A percentile compares a stretch with the other conserved stretches of the same genome.
These are phyloP conservation scores for Symphodus melops DNA, from an alignment of 2,113 vertebrate species.

Conservation along the genomic window DNA sequence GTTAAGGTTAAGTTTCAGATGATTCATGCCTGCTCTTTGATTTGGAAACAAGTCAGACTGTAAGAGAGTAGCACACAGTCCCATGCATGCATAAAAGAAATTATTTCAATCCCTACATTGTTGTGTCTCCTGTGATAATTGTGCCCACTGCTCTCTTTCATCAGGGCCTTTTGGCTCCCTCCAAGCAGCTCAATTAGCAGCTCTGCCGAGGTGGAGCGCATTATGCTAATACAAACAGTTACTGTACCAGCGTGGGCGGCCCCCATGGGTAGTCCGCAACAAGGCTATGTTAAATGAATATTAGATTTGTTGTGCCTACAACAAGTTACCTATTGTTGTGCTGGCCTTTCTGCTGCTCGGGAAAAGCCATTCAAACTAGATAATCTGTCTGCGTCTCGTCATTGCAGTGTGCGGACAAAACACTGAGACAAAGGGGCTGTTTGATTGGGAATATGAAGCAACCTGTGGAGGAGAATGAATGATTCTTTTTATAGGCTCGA, in stretches of 20 bases:
- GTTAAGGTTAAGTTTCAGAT: too few relatives aligned
- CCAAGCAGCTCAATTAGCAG: slow-evolving; percentile 73
- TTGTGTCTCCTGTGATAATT: slow-evolving; percentile 69
- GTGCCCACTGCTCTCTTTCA: slow-evolving; percentile 60
- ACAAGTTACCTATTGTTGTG: slow-evolving; percentile 83
- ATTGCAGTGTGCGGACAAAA: slow-evolving; percentile 63
- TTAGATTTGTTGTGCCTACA: slow-evolving; percentile 78
- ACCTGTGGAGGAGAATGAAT: slow-evolving; percentile 64
- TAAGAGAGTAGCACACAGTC: slow-evolving; percentile 23
- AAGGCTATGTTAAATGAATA: slow-evolving; percentile 75
- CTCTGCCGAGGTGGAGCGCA: slow-evolving; percentile 59
- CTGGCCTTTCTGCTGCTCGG: slow-evolving; percentile 72
- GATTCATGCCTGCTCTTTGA: slow-evolving; percentile 8
- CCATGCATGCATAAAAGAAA: slow-evolving; percentile 55
- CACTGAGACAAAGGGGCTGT: slow-evolving; percentile 76
- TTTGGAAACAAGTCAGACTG: slow-evolving; percentile 39
- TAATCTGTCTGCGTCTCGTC: slow-evolving; percentile 80
- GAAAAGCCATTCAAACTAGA: slow-evolving; percentile 82
- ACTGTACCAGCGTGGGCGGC: slow-evolving; percentile 71
- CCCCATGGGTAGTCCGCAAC: slow-evolving; percentile 52
- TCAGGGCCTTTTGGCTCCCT: slow-evolving; percentile 56
- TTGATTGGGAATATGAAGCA: slow-evolving; percentile 80
- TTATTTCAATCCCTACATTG: slow-evolving; percentile 78
- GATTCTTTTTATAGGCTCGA: slow-evolving; percentile 56
- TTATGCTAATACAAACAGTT: slow-evolving; percentile 78